Evolutionary conservation across 2,888 invertebrate genomes (phyloP), one percentile per base, ranked within the genome.

Genomic region (Platycheirus albimanus): DNA sequence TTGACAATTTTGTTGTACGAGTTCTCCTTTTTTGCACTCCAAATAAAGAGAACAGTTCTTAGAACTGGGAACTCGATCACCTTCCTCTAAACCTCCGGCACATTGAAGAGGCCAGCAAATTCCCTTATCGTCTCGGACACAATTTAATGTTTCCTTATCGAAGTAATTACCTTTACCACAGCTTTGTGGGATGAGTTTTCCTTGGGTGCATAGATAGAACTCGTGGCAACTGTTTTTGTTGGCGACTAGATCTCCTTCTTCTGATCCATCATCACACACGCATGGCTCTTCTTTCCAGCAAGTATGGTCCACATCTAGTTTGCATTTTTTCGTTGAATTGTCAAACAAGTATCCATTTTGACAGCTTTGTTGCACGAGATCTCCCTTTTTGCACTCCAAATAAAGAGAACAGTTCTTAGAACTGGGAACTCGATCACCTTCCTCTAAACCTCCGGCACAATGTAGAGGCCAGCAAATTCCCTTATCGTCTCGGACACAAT

Each of bases 181-280:
- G 7, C 74, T 63, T 49, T 84, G 76, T 15, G 80, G 63, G 8
- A 66, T 5, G 85, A 87, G 86, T 47, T 45, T 64, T 8, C 87
- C 87, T 33, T 67, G 45, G n/a, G 77, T 64, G 77, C 87, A 87
- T 8, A 38, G 63, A 11, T 84, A 58, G 63, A 87, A 88, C n/a
- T 74, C 84, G 38, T 67, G 85, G 11, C 87, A 87, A 24, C 84
- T 85, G 0, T 63, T 61, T 1, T 28, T 20, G 56, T 67, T 13
- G 0, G 76, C 83, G 0, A 19, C 38, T 19, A 41, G 61, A 10
- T 66, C 51, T 7, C 85, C 81, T 15, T 72, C 64, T 0, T 11
- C 17, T 19, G 56, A 66, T 1, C 28, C 52, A 3, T 4, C 10
- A n/a, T 74, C 74, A 1, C 17, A 20, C 5, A 4, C n/a, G n/a